A percentile compares a stretch with the other conserved stretches of the same genome.
phyloP scores from a whole-genome alignment of 2,113 vertebrate genomes.

The Ciconia boyciana region DNA sequence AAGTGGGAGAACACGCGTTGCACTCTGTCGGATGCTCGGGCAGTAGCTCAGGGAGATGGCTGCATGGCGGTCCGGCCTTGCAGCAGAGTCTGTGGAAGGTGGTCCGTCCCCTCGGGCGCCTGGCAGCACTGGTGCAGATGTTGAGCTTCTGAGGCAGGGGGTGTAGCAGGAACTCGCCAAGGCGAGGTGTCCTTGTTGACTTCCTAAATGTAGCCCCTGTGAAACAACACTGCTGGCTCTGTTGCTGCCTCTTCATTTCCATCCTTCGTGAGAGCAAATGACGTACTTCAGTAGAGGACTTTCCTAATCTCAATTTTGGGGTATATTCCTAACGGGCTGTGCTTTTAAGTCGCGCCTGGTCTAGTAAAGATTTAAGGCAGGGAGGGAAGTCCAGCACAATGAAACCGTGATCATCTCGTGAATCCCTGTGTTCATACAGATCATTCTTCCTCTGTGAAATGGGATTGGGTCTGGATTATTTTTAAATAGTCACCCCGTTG shows the following conservation, averaged over 20 bases:
- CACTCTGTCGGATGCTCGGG: background rate
- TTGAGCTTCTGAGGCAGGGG: rapidly evolving
- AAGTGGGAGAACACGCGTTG: rapidly evolving
- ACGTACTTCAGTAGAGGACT: background rate
- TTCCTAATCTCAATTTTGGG: background rate
- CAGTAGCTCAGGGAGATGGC: rapidly evolving
- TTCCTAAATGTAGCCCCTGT: background rate
- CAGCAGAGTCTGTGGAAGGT: background rate
- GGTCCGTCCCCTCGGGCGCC: background rate
- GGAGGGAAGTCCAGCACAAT: background rate
- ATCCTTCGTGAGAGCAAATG: background rate
- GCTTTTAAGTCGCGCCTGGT: background rate
- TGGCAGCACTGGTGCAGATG: rapidly evolving
- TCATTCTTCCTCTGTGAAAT: background rate
- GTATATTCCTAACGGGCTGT: background rate
- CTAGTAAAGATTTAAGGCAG: background rate
- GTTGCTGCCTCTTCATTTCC: background rate
- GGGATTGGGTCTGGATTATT: background rate
- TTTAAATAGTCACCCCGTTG: rapidly evolving
- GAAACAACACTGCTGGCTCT: background rate
- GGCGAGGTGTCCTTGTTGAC: background rate
- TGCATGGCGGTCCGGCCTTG: rapidly evolving
- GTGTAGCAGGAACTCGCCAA: rapidly evolving
- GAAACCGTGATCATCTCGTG: background rate
- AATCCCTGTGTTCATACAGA: background rate